Evolutionary conservation across 2,113 vertebrate species (phyloP).

Genomic region (Sminthopsis crassicaudata): DNA sequence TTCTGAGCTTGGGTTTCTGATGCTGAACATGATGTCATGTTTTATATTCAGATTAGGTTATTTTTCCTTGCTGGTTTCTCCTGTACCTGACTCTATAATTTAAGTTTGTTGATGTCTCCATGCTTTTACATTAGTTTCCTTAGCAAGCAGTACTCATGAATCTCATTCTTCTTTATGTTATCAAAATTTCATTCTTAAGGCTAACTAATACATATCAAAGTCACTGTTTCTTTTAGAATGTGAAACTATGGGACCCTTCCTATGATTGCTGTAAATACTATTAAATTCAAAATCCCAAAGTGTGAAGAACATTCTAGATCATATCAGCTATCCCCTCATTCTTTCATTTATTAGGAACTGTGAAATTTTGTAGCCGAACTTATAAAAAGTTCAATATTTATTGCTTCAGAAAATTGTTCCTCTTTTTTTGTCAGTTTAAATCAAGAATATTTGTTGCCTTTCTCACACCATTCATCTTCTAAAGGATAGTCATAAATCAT

Average conservation of each 20-base stretch:
- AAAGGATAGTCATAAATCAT: background rate
- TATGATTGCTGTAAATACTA: background rate
- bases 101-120: background rate
- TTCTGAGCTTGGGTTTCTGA: background rate
- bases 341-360: background rate
- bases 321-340: background rate
- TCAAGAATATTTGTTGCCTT: background rate
- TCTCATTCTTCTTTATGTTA: too few species aligned
- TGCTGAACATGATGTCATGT: background rate
- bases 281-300: background rate
- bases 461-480: background rate
- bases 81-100: background rate
- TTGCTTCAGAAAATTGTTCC: background rate
- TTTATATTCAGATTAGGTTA: background rate
- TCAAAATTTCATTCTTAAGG: background rate
- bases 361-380: background rate
- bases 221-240: background rate
- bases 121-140: background rate
- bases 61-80: background rate
- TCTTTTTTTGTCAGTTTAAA: background rate
- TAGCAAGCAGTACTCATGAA: background rate
- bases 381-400: background rate
- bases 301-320: background rate
- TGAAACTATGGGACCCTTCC: background rate
- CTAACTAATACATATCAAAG: background rate